phyloP scores from a whole-genome alignment of 64 coral and sea anemone species.

The Montipora cactus region DNA sequence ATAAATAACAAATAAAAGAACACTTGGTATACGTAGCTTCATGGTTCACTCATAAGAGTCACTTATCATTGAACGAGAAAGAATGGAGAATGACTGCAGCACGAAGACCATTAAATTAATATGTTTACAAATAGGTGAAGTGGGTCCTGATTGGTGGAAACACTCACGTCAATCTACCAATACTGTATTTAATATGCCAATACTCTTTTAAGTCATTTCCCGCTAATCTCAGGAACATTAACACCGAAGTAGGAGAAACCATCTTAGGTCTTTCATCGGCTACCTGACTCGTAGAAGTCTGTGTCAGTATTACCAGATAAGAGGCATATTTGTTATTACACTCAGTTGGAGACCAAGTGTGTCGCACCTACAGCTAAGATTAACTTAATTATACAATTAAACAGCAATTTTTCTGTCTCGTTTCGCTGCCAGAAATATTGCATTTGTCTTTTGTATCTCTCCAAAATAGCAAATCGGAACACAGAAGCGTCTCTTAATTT shows the following conservation, averaged over 20 bases:
- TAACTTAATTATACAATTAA: constrained; percentile 40
- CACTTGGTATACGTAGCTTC: constrained; percentile 53
- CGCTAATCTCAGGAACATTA: constrained; percentile 3
- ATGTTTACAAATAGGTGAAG: constrained; percentile 27
- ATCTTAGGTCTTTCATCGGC: constrained; percentile 28
- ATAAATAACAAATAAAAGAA: constrained; percentile 66
- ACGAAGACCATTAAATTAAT: constrained; percentile 9
- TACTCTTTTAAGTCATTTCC: constrained; percentile 8
- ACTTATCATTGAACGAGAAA: constrained; percentile 49
- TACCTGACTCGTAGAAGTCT: neutral
- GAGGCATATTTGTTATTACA: constrained; percentile 2
- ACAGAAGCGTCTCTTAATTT: constrained; percentile 18
- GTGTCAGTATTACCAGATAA: neutral
- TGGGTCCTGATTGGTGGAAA: constrained; percentile 4
- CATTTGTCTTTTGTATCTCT: constrained; percentile 17
- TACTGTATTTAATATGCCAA: constrained; percentile 4
- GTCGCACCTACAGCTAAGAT: constrained; percentile 1
- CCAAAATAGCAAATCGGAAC: neutral
- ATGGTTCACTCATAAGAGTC: constrained; percentile 35
- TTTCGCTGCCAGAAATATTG: neutral
- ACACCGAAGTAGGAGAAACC: neutral
- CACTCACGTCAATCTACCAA: constrained; percentile 41
- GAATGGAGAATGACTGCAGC: constrained; percentile 26
- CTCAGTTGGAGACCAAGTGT: neutral
- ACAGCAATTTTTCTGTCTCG: constrained; percentile 8